Base-by-base conservation (phyloP, 1,140 invertebrate genomes). In the Leptinotarsa undecemlineata region DNA sequence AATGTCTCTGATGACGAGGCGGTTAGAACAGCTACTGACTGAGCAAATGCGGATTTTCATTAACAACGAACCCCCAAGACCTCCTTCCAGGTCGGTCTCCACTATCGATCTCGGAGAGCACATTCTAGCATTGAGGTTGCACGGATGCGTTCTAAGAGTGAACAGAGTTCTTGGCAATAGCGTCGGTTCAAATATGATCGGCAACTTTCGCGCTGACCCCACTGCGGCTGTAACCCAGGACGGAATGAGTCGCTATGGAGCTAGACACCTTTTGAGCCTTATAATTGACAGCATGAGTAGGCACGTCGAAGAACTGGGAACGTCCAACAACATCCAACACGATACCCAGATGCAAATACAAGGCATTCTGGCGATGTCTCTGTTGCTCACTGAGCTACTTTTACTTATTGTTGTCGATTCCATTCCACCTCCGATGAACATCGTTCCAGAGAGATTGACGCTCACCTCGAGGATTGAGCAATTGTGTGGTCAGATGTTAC, bases 241-340 rank as follows among this genome's bases (percentile, higher is more conserved):
- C 83, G 66, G 86, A 78, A 47, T 72, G 75, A 4, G 78, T 68
- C 47, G 84, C 74, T 71, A 82, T 81, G 78, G 78, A 1, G 77
- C 84, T 6, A 81, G 86, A 60, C 83, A 84, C 42, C 82, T 85
- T 3, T 81, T 85, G 69, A 84, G 86, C 70, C 77, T 86, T 4
- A 83, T 85, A 4, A 72, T 84, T 60, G 81, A 86, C 78, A 76
- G 79, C 11, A 74, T 83, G 73, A 83, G 79, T 69, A 69, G 78
- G 21, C 78, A 79, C 68, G 75, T 82, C 13, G 81, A 81, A 74
- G 79, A 81, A 71, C 64, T 79, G 21, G 77, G 74, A 48, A 63
- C 71, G 42, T 57, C 68, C 11, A 21, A 61, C 4, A 68, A 72
- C 64, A 73, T 81, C 15, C 72, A 77, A 4, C 72, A 67, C 6